phyloP scores from a whole-genome alignment of 1,140 invertebrate species.

The Philotrypesis tridentata region DNA sequence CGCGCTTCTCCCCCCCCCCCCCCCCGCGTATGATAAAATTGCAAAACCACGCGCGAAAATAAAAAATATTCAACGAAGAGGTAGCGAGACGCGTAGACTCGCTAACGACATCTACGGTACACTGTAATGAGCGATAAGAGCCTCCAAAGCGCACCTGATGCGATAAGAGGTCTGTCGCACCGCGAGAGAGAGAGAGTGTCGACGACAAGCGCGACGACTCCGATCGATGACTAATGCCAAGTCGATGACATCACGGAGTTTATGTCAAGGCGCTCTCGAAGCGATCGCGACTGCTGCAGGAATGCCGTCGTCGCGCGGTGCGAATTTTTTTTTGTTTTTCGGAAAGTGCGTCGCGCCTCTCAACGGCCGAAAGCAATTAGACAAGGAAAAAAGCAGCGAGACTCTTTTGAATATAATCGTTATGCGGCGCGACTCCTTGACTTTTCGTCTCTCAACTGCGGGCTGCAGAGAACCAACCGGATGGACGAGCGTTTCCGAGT shows the following conservation, averaged over 20 bases:
- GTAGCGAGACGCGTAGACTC: not conserved
- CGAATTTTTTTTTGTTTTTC: not conserved
- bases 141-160: not conserved
- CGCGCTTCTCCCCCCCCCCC: too few species aligned
- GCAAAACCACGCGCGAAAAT: too few species aligned
- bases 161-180: not conserved
- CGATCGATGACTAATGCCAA: conserved; percentile 10
- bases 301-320: too few species aligned
- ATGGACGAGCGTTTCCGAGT: too few species aligned
- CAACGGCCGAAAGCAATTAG: not conserved
- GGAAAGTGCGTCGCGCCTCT: not conserved
- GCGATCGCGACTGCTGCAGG: too few species aligned
- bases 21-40: too few species aligned
- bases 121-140: not conserved
- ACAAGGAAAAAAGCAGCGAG: not conserved
- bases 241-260: conserved; percentile 23
- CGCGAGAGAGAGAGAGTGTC: not conserved
- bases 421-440: not conserved
- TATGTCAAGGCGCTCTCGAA: not conserved
- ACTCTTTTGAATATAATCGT: not conserved
- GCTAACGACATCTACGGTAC: not conserved
- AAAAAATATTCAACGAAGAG: not conserved
- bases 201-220: not conserved
- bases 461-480: too few species aligned
- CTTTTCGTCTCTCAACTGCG: too few species aligned